phyloP scores from a whole-genome alignment of 2,888 invertebrate genomes.

The Brassicogethes aeneus region DNA sequence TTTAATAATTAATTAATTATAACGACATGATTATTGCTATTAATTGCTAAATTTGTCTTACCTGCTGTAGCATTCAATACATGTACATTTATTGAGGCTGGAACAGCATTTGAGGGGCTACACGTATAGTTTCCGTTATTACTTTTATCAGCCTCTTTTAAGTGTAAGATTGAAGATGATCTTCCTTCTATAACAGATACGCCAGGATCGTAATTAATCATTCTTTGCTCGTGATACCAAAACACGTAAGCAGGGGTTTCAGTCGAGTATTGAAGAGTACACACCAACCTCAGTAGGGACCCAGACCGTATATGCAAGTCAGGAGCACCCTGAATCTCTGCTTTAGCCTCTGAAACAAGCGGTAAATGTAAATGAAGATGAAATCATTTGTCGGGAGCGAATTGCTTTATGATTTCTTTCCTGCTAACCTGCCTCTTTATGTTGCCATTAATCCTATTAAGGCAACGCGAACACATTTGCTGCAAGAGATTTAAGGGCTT shows the following conservation, averaged over 20 bases:
- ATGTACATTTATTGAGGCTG: conserved; percentile 59
- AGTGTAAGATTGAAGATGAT: conserved; percentile 57
- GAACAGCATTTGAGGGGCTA: conserved; percentile 55
- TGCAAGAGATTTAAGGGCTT: too few relatives aligned
- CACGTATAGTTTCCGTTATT: conserved; percentile 67
- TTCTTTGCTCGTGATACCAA: conserved; percentile 53
- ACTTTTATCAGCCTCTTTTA: conserved; percentile 51
- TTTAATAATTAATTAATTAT: neutral
- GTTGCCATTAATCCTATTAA: too few relatives aligned
- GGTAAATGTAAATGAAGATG: too few relatives aligned
- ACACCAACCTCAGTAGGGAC: conserved; percentile 49
- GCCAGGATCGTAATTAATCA: conserved; percentile 54
- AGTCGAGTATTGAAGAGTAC: conserved; percentile 47
- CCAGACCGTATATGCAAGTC: conserved; percentile 53
- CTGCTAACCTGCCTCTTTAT: too few relatives aligned
- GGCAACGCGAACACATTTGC: too few relatives aligned
- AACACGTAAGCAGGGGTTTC: conserved; percentile 52
- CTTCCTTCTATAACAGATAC: conserved; percentile 47
- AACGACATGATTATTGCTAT: neutral
- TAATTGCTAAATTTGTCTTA: conserved; percentile 14
- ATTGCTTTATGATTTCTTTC: too few relatives aligned
- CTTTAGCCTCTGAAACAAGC: conserved; percentile 46
- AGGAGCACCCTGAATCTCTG: conserved; percentile 51
- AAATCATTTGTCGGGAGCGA: too few relatives aligned
- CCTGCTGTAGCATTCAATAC: conserved; percentile 55